Conservation (phyloP, 1,140 invertebrate species). For the Gonatopus flavifemur region DNA sequence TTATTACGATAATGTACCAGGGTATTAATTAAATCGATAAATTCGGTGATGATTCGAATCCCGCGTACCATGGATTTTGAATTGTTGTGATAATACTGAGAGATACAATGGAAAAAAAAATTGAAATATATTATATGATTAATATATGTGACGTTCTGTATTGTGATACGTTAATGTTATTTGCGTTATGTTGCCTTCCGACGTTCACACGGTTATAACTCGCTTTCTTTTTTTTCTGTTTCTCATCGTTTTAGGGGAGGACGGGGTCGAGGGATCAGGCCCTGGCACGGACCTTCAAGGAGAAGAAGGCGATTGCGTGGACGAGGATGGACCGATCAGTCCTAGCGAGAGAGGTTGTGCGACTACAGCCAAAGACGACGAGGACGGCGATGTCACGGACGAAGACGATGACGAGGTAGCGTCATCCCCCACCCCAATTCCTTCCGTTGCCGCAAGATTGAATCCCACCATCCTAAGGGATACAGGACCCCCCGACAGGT, state of each 20-base stretch:
- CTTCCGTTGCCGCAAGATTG: conserved; percentile 45
- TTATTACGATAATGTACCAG: no score
- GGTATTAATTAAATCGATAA: no score
- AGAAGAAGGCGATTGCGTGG: conserved; percentile 60
- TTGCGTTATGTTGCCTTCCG: not conserved
- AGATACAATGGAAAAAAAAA: no score
- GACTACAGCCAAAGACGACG: conserved; percentile 50
- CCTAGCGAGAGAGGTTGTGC: conserved; percentile 55
- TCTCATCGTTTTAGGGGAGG: conserved; percentile 64
- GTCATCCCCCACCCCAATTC: conserved; percentile 39
- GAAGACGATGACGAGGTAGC: conserved; percentile 51
- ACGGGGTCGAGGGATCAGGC: conserved; percentile 59
- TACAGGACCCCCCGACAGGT: conserved; percentile 53
- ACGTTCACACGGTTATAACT: not conserved
- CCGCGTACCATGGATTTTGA: no score
- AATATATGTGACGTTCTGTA: no score
- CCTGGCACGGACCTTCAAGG: conserved; percentile 58
- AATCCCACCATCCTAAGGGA: conserved; percentile 51
- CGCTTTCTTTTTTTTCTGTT: conserved; percentile 15
- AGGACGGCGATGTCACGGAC: conserved; percentile 54
- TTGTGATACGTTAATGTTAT: no score
- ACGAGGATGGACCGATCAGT: conserved; percentile 60
- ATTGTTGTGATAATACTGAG: no score
- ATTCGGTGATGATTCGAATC: no score
- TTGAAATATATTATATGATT: no score